Evolutionary conservation across 2,888 invertebrate genomes (phyloP), one percentile per base, ranked within the genome.

Genomic region (Ichneumoninae sp.): DNA sequence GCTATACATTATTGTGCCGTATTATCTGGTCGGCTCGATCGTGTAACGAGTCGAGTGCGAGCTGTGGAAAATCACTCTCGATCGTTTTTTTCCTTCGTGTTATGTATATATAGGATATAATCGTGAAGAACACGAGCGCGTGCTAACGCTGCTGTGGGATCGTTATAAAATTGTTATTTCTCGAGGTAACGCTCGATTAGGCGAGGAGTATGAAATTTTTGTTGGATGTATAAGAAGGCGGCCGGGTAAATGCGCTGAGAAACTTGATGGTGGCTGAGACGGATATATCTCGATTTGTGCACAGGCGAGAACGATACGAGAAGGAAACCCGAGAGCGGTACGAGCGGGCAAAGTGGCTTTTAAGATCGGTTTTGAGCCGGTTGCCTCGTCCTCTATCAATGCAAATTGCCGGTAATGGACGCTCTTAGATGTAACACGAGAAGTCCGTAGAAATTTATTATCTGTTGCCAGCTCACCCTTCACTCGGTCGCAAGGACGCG

Each of bases 341-440:
- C 83, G 86, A 87, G 86, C 77, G 87, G 81, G 89, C 87, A 91
- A 93, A 92, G 91, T 91, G 91, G 91, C 90, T 90, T 87, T 90
- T 91, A 89, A 47, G 88, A 89, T 91, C 87, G 90, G 88, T 90
- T 90, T 90, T 90, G 90, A 91, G 90, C 88, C 89, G 87, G 84
- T 88, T 85, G 87, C 89, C 88, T 86, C 89, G 62, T 30, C 88
- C 85, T 87, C 91, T 93, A 93, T 93, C 93, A 92, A 92, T 93
- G 92, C 91, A 93, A 93, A 93, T 93, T 91, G 91, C 88, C 87
- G 87, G 89, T 93, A 93, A 93, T 92, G 91, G 91, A 92, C 88
- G 91, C 91, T 91, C 91, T 93, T 92, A 91, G 90, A 87, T 84
- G 92, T 91, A 93, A 93, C 89, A 87, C 89, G 90, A 91, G 88